Conservation (phyloP, 2,797 vertebrate genomes). For the Lacerta viridis region DNA sequence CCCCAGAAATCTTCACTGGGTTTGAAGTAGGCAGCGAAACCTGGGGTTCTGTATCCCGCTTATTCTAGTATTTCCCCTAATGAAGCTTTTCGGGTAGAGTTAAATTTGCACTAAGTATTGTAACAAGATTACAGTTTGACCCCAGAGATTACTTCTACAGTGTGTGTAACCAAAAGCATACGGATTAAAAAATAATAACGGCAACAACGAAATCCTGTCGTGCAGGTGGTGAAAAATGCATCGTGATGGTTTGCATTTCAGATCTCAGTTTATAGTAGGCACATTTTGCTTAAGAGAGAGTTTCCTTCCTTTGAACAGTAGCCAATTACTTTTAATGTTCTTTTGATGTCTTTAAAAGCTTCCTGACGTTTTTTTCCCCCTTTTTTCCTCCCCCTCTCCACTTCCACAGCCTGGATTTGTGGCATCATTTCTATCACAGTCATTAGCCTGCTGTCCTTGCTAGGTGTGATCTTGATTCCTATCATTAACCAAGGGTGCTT, state of each 20-base stretch:
- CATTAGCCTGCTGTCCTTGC: slow-evolving; percentile 96
- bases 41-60: background rate
- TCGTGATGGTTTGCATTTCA: background rate
- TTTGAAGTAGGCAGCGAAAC: background rate
- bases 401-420: slow-evolving; percentile 89
- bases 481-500: slow-evolving; percentile 98
- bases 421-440: slow-evolving; percentile 97
- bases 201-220: background rate
- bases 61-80: background rate
- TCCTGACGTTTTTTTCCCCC: slow-evolving; percentile 53
- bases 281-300: slow-evolving; percentile 19
- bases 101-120: slow-evolving; percentile 1
- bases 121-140: background rate
- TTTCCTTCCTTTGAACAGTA: slow-evolving; percentile 42
- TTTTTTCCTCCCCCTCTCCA: slow-evolving; percentile 47
- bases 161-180: background rate
- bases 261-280: background rate
- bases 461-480: slow-evolving; percentile 95
- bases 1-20: background rate
- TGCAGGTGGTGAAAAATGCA: background rate
- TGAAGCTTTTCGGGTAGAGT: background rate
- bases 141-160: background rate
- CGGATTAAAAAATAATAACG: background rate
- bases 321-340: slow-evolving; percentile 15
- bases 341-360: slow-evolving; percentile 57